These are phyloP conservation scores for Spisula solida DNA, from an alignment of 2,888 invertebrate genomes.

Conservation along the genomic window DNA sequence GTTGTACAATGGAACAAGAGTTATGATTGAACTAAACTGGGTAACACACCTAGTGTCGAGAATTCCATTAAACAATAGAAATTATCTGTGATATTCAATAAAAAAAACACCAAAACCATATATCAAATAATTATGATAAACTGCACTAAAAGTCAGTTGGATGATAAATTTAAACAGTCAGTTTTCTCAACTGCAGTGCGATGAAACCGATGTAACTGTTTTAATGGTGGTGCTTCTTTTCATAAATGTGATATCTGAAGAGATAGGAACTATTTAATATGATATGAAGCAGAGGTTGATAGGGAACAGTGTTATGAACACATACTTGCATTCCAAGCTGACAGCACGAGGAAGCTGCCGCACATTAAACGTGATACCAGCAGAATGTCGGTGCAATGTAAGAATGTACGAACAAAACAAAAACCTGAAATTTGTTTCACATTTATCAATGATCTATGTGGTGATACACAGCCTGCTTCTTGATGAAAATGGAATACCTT, in stretches of 20 bases:
- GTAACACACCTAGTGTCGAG: not conserved
- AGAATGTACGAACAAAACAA: not conserved
- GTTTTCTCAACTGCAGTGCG: not conserved
- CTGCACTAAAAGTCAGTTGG: not conserved
- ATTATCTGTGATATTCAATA: not conserved
- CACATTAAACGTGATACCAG: not conserved
- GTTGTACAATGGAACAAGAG: not conserved
- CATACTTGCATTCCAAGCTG: not conserved
- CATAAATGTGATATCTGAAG: not conserved
- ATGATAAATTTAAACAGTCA: not conserved
- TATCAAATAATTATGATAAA: not conserved
- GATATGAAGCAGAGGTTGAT: conserved; percentile 9
- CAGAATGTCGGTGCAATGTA: conserved; percentile 4
- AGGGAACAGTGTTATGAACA: not conserved
- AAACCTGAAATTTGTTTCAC: not conserved
- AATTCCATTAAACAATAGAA: conserved; percentile 1
- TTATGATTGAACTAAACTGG: no score
- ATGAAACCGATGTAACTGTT: not conserved
- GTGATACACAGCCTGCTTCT: not conserved
- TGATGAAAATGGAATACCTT: not conserved
- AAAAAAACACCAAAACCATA: conserved; percentile 11
- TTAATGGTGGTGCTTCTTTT: not conserved
- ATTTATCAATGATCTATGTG: not conserved
- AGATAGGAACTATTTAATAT: conserved; percentile 24
- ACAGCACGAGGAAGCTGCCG: not conserved